Percentiles rank a stretch among this genome's conserved stretches.
These are phyloP conservation scores for Epicampocera succincta DNA, from an alignment of 2,888 invertebrate species.

Conservation along the genomic window DNA sequence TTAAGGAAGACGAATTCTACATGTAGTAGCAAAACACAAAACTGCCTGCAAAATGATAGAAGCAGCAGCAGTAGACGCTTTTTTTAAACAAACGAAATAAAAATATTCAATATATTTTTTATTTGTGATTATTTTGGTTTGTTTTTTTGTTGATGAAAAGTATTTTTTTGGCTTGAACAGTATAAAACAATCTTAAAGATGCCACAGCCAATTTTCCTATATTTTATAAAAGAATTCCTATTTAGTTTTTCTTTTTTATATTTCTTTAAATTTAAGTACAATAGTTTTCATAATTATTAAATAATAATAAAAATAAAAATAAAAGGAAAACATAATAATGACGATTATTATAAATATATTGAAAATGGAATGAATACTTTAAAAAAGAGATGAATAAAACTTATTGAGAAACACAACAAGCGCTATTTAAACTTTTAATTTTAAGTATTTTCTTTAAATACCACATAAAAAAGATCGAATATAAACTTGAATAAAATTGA, in stretches of 20 bases:
- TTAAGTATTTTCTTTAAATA: constrained; percentile 58
- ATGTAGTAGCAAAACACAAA: constrained; percentile 38
- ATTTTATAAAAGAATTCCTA: constrained; percentile 52
- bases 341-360: constrained; percentile 18
- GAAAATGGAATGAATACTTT: constrained; percentile 39
- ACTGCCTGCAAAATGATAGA: constrained; percentile 44
- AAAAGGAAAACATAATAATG: constrained; percentile 16
- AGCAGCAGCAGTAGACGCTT: constrained; percentile 46
- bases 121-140: constrained; percentile 9
- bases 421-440: constrained; percentile 61
- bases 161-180: constrained; percentile 44
- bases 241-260: constrained; percentile 40
- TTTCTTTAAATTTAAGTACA: constrained; percentile 54
- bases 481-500: constrained; percentile 36
- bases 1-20: constrained; percentile 32
- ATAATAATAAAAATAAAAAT: constrained; percentile 23
- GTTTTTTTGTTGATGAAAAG: constrained; percentile 19
- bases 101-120: constrained; percentile 19
- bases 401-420: constrained; percentile 12
- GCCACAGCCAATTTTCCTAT: constrained; percentile 61
- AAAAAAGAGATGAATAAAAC: constrained; percentile 28
- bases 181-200: constrained; percentile 28
- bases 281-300: constrained; percentile 58
- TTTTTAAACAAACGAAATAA: constrained; percentile 38
- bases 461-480: constrained; percentile 43